These are phyloP conservation scores for Tricholaema leucomelas DNA, from an alignment of 2,113 vertebrate species.

Conservation along the genomic window DNA sequence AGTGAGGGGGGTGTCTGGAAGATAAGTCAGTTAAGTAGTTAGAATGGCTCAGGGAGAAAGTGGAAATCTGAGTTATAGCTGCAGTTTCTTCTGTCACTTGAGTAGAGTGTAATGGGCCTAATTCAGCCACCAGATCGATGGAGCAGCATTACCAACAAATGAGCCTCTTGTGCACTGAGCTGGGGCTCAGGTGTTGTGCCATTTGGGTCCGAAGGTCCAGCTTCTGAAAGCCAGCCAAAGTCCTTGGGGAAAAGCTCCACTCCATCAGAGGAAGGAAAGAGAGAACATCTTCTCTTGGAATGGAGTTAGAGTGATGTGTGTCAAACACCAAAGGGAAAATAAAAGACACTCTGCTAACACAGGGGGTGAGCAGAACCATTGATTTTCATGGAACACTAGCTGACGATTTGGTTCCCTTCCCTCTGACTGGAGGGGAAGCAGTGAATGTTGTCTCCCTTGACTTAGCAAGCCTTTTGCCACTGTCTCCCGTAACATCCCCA, in stretches of 20 bases:
- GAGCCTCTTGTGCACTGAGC: not conserved
- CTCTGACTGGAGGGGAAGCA: not conserved
- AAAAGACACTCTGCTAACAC: not conserved
- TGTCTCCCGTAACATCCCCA: too few relatives aligned
- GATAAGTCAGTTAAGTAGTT: not conserved
- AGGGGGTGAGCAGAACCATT: not conserved
- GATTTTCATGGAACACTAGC: not conserved
- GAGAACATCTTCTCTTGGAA: not conserved
- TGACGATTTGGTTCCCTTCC: not conserved
- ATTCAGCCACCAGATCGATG: not conserved
- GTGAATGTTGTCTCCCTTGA: too few relatives aligned
- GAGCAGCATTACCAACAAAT: constrained; percentile 6
- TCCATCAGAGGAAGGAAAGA: not conserved
- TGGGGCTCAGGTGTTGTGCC: not conserved
- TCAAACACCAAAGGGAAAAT: not conserved
- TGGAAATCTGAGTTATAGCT: not conserved
- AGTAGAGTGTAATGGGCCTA: not conserved
- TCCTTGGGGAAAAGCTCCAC: not conserved
- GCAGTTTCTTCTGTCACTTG: not conserved
- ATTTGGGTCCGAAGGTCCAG: not conserved
- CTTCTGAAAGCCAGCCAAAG: not conserved
- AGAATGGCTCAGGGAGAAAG: not conserved
- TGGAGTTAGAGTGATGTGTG: not conserved
- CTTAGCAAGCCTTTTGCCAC: too few relatives aligned
- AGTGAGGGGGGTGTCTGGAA: not conserved